These are phyloP conservation scores for Microchrysa polita DNA, from an alignment of 2,888 invertebrate genomes.

Conservation along the genomic window DNA sequence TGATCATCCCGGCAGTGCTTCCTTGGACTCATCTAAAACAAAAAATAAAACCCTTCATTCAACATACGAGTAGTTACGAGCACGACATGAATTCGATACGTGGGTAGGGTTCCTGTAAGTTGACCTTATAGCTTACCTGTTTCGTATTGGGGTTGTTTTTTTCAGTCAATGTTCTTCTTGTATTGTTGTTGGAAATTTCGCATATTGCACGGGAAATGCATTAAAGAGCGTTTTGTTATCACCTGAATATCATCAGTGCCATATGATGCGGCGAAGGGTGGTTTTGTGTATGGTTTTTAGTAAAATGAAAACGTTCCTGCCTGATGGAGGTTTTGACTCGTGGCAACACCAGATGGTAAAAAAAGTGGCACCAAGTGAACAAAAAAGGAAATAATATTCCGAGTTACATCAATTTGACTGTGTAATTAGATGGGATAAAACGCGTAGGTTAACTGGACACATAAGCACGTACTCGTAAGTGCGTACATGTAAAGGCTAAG, in stretches of 20 bases:
- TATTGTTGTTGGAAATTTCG: slow-evolving; percentile 11
- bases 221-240: not conserved
- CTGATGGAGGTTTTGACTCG: slow-evolving; percentile 23
- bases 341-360: slow-evolving; percentile 27
- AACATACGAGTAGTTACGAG: not conserved
- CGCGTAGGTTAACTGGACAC: no score
- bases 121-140: slow-evolving; percentile 30
- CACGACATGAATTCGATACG: not conserved
- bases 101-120: slow-evolving; percentile 27
- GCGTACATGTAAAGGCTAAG: no score
- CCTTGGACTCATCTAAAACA: slow-evolving; percentile 7
- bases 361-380: not conserved
- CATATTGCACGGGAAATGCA: slow-evolving; percentile 29
- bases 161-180: not conserved
- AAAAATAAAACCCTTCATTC: not conserved
- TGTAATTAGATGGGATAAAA: no score
- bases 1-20: slow-evolving; percentile 30
- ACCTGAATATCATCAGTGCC: slow-evolving; percentile 21
- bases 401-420: no score
- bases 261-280: slow-evolving; percentile 15
- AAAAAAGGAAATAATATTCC: no score
- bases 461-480: no score
- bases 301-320: not conserved
- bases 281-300: not conserved
- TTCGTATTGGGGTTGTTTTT: not conserved